Base-by-base conservation (phyloP, 1,140 invertebrate genomes). In the Leptinotarsa lineolata region DNA sequence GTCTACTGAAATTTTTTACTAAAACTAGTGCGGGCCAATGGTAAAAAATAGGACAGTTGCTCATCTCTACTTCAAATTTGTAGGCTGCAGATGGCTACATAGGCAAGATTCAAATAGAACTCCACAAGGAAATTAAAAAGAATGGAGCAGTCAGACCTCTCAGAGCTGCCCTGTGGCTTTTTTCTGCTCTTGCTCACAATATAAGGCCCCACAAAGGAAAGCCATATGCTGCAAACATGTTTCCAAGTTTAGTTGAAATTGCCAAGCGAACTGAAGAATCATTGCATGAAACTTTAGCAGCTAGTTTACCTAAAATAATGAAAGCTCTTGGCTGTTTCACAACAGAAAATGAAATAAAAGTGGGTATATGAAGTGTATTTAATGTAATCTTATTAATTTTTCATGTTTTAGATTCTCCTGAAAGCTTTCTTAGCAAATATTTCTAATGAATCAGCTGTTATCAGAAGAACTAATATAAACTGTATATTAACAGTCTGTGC, bases 81-180 rank as follows among this genome's bases (percentile, higher is more conserved):
- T 45, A 84, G 83, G 79, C 81, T n/a, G 78, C 80, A 70, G 78
- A 82, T 78, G 89, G 87, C 61, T 90, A 92, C 82, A 85, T 92
- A 22, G 87, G 89, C 16, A 91, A 92, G 83, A 86, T 95, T 71
- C 91, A 92, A 83, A 89, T 93, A 72, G 92, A 93, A 83, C 84
- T 95, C 58, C 93, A 92, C 80, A 92, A 92, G 83, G 92, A 93
- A 85, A 92, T 95, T 46, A 93, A 93, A 82, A 92, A 90, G 81
- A 94, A 93, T 85, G 91, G 91, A 16, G 84, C 90, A 67, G 87
- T 90, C 2, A 86, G 91, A 74, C 89, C 89, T 74, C 84, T 95
- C 30, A 86, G 91, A 81, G 91, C 91, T 68, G 92, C 94, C 20
- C 84, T 95, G 2, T 90, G 87, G 84, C 86, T 92, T 79, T 95